Conservation (phyloP, 2,797 vertebrate species). For the Epinephelus coioides region DNA sequence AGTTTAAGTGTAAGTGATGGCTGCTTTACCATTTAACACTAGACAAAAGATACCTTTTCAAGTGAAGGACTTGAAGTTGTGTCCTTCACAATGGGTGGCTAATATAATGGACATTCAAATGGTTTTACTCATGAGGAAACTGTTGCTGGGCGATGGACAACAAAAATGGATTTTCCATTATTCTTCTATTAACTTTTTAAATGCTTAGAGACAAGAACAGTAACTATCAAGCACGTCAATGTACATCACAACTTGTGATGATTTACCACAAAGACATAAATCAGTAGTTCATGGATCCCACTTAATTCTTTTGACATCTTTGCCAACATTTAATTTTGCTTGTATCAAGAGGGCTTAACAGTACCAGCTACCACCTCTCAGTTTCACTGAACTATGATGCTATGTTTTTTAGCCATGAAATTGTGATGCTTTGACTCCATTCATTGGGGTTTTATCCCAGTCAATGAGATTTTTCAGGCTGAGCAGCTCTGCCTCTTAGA, state of each 20-base stretch:
- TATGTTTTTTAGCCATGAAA: neutral
- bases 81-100: neutral
- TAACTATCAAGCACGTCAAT: too few relatives aligned
- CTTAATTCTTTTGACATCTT: neutral
- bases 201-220: neutral
- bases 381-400: neutral
- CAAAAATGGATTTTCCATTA: neutral
- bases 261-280: neutral
- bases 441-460: slow-evolving; percentile 13
- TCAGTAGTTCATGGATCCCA: neutral
- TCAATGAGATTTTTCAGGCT: slow-evolving; percentile 22
- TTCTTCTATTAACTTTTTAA: neutral
- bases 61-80: neutral
- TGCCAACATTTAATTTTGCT: neutral
- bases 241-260: neutral
- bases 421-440: neutral
- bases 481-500: slow-evolving; percentile 1
- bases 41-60: neutral
- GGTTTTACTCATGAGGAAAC: neutral
- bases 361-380: too few relatives aligned
- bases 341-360: neutral
- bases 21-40: neutral
- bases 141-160: neutral
- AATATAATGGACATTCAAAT: neutral
- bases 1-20: neutral